These are phyloP conservation scores for Drosophila mimica DNA, from an alignment of 2,888 invertebrate genomes.

Conservation along the genomic window DNA sequence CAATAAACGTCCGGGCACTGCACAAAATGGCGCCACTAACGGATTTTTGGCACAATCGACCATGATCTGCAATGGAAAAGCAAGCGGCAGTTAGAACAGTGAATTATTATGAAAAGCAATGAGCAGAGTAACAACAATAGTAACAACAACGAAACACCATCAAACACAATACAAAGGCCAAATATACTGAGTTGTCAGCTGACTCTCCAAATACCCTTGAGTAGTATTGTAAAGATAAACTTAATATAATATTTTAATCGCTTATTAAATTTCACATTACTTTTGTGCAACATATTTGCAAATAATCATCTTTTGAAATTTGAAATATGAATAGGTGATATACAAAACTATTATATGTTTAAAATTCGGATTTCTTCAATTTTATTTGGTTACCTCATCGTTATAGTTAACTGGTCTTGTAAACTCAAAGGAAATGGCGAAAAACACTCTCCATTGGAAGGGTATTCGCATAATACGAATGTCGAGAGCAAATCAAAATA, in stretches of 20 bases:
- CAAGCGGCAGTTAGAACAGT: slow-evolving; percentile 61
- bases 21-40: slow-evolving; percentile 92
- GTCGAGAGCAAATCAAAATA: slow-evolving; percentile 79
- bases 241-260: neutral
- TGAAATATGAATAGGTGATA: neutral
- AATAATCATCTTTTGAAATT: neutral
- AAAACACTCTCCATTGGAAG: slow-evolving; percentile 9
- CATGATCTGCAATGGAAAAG: slow-evolving; percentile 89
- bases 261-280: neutral
- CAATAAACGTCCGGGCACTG: slow-evolving; percentile 89
- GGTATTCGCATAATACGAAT: slow-evolving; percentile 57
- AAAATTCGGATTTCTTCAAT: neutral
- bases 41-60: slow-evolving; percentile 92
- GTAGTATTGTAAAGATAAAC: neutral
- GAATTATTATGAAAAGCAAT: slow-evolving; percentile 72
- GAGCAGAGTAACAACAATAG: slow-evolving; percentile 48
- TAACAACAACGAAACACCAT: slow-evolving; percentile 46
- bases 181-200: slow-evolving; percentile 5
- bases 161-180: slow-evolving; percentile 42
- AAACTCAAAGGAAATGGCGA: neutral
- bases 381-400: neutral
- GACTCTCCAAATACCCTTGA: slow-evolving; percentile 27
- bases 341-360: neutral
- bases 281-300: neutral
- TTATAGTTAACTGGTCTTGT: neutral